Evolutionary conservation across 2,113 vertebrate genomes (phyloP), one percentile per base, ranked within the genome.

Genomic region (Gobius niger): DNA sequence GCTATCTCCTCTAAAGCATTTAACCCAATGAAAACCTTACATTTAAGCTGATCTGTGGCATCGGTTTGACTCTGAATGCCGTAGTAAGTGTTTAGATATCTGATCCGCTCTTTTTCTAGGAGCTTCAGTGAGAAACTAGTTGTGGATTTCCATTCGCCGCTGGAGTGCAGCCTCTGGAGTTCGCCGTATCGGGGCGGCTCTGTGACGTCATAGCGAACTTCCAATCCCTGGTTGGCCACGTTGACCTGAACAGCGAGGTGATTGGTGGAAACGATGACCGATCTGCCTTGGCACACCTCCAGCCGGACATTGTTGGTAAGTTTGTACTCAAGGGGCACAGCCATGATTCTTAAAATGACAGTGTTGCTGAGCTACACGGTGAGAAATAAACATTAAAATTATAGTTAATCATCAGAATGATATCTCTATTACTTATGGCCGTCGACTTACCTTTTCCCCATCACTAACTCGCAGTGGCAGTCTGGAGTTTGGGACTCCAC

Each of bases 401-500:
- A n/a, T n/a, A 52, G 7, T 52, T 52, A 8, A 52, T 16, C 7
- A 52, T 2, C 16, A 16, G n/a, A 18, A 9, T 6, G 1, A 52
- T 16, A 52, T 18, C 6, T 52, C 2, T n/a, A 13, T 57, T 16
- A 16, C 8, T 40, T 34, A 24, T 34, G 9, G 9, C 0, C 10
- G 1, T 44, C 41, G 3, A 65, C 73, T 76, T 60, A 89, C 90
- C 73, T 93, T 95, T 61, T 94, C 90, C 34, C 94, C 94, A 34
- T 98, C 95, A 1, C 88, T 95, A 9, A 94, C 95, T 83, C 95
- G 93, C 46, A 98, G 77, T 19, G 93, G 91, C 83, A 97, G 85
- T 59, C 92, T 90, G 40, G 95, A 90, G 54, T 93, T 95, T 65
- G 70, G 81, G 64, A 90, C 53, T 0, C 93, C 94, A 10, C 73